Conservation (phyloP, 2,797 vertebrate species). For the Premnoplex brunnescens region DNA sequence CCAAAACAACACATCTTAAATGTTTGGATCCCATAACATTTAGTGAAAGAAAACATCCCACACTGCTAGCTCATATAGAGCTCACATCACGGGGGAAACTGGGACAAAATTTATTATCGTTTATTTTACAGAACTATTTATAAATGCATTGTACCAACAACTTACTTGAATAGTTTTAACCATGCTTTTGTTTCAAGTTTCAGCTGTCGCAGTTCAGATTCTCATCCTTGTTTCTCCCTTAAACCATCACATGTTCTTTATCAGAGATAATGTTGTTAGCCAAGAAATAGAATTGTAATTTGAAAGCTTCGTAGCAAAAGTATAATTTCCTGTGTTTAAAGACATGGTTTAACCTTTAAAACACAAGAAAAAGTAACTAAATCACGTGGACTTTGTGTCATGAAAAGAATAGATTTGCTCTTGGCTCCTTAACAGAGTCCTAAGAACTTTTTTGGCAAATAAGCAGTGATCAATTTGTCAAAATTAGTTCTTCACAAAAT, state of each 20-base stretch:
- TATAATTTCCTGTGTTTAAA: slow-evolving; percentile 39
- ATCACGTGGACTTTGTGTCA: neutral
- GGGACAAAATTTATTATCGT: neutral
- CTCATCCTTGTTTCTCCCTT: neutral
- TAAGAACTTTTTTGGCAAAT: slow-evolving; percentile 46
- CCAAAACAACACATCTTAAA: neutral
- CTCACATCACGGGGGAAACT: neutral
- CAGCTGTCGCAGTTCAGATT: slow-evolving; percentile 15
- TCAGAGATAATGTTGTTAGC: slow-evolving; percentile 36
- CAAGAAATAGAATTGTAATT: slow-evolving; percentile 25
- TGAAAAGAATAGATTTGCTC: slow-evolving; percentile 50
- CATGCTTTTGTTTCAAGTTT: neutral
- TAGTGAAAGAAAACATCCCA: neutral
- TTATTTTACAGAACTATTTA: neutral
- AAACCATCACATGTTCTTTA: slow-evolving; percentile 25
- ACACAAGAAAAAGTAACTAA: slow-evolving; percentile 1
- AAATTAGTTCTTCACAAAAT: slow-evolving; percentile 21
- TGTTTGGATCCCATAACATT: neutral
- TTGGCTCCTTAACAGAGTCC: neutral
- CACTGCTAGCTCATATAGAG: neutral
- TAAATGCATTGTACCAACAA: neutral
- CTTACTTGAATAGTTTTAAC: neutral
- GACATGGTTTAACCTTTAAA: slow-evolving; percentile 3
- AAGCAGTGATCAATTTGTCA: slow-evolving; percentile 41
- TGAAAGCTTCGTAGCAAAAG: slow-evolving; percentile 47